These are phyloP conservation scores for Urocynchramus pylzowi DNA, from an alignment of 2,113 vertebrate species.

Conservation along the genomic window DNA sequence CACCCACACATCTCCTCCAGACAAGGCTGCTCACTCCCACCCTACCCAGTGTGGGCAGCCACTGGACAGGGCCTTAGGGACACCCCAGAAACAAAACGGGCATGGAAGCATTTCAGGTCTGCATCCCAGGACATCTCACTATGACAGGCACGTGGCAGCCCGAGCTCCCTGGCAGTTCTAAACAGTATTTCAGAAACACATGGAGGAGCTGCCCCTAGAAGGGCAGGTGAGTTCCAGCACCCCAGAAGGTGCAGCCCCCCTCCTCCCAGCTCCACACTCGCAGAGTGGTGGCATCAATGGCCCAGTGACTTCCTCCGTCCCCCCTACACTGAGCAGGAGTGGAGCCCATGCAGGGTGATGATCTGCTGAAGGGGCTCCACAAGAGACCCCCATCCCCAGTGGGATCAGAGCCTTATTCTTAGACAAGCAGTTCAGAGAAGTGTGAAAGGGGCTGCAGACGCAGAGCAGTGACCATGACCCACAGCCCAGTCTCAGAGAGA, in stretches of 20 bases:
- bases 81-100: not conserved
- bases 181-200: not conserved
- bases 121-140: not conserved
- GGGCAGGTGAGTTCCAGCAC: not conserved
- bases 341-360: accelerated
- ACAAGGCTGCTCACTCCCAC: not conserved
- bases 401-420: not conserved
- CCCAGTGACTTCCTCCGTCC: not conserved
- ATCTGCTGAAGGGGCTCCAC: accelerated
- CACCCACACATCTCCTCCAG: not conserved
- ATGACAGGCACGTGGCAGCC: accelerated
- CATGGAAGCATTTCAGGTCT: not conserved
- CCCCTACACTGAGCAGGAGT: not conserved
- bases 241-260: not conserved
- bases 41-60: not conserved
- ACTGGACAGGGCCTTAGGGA: not conserved
- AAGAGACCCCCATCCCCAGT: not conserved
- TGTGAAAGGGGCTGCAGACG: not conserved
- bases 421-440: not conserved
- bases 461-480: not conserved
- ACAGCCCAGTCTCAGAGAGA: not conserved
- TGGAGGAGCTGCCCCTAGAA: not conserved
- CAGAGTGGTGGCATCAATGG: accelerated
- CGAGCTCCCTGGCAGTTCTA: not conserved
- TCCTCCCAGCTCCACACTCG: accelerated